A percentile compares a stretch with the other conserved stretches of the same genome.
Evolutionary conservation across 2,113 vertebrate species (phyloP).

Genomic region (Labeo rohita): DNA sequence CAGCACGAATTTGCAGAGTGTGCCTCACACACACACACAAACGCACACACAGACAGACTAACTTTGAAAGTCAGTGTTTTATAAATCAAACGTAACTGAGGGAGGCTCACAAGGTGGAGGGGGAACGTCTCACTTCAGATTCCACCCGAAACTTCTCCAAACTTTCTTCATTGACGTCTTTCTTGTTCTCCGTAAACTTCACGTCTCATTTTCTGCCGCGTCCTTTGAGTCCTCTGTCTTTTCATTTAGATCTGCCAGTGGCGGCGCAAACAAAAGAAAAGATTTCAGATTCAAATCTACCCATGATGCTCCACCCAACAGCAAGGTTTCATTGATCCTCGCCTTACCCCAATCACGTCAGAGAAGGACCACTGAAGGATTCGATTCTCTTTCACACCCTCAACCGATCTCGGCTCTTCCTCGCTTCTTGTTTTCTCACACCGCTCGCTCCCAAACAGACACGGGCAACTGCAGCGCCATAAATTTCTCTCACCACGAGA

Average conservation of each 20-base stretch:
- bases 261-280: constrained; percentile 25
- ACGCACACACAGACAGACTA: constrained; percentile 2
- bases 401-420: constrained; percentile 14
- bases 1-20: constrained; percentile 47
- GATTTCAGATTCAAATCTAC: constrained; percentile 40
- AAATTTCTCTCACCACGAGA: constrained; percentile 18
- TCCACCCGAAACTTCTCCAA: constrained; percentile 22
- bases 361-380: constrained; percentile 23
- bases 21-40: background rate
- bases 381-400: constrained; percentile 2
- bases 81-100: constrained; percentile 42
- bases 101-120: background rate
- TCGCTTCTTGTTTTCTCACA: background rate
- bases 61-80: constrained; percentile 37
- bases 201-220: constrained; percentile 10
- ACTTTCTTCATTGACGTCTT: constrained; percentile 29
- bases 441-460: constrained; percentile 8
- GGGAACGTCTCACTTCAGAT: constrained; percentile 21
- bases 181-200: constrained; percentile 41
- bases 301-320: constrained; percentile 8
- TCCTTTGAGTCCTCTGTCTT: constrained; percentile 7
- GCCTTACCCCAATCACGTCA: constrained; percentile 21
- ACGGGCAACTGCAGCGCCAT: constrained; percentile 36
- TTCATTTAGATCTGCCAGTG: constrained; percentile 30
- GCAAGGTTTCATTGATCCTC: constrained; percentile 35